A percentile compares a stretch with the other conserved stretches of the same genome.
Evolutionary conservation across 2,888 invertebrate species (phyloP).

Genomic region (Chydorus sphaericus): DNA sequence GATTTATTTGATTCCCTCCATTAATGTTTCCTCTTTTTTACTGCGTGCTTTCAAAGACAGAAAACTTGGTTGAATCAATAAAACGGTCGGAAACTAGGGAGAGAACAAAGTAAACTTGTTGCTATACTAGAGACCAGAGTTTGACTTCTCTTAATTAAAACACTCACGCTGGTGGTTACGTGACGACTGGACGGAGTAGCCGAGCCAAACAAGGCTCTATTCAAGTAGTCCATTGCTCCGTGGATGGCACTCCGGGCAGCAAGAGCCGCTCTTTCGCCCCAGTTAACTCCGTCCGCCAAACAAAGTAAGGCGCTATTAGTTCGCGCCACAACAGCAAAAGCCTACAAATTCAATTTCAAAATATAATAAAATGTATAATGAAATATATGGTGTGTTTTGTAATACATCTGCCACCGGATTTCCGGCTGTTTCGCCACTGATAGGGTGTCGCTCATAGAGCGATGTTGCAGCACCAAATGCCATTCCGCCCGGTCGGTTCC

Average conservation of each 20-base stretch:
- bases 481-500: constrained; percentile 40
- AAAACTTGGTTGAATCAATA: too few relatives aligned
- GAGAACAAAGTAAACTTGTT: too few relatives aligned
- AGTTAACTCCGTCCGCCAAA: constrained; percentile 79
- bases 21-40: too few relatives aligned
- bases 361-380: background rate
- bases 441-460: constrained; percentile 67
- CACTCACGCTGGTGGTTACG: constrained; percentile 31
- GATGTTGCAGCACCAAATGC: constrained; percentile 59
- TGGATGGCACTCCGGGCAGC: constrained; percentile 76
- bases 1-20: too few relatives aligned
- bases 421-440: constrained; percentile 45
- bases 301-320: constrained; percentile 62
- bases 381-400: background rate
- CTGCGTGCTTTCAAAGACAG: too few relatives aligned
- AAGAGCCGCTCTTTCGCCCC: constrained; percentile 73
- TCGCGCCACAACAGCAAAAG: constrained; percentile 54
- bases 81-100: too few relatives aligned
- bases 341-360: constrained; percentile 45
- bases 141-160: too few relatives aligned
- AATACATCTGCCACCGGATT: constrained; percentile 16
- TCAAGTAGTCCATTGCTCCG: constrained; percentile 67
- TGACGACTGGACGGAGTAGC: constrained; percentile 21
- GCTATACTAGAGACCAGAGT: too few relatives aligned
- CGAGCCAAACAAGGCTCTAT: constrained; percentile 46